These are phyloP conservation scores for Tenebrio molitor DNA, from an alignment of 1,140 invertebrate genomes.

Conservation along the genomic window DNA sequence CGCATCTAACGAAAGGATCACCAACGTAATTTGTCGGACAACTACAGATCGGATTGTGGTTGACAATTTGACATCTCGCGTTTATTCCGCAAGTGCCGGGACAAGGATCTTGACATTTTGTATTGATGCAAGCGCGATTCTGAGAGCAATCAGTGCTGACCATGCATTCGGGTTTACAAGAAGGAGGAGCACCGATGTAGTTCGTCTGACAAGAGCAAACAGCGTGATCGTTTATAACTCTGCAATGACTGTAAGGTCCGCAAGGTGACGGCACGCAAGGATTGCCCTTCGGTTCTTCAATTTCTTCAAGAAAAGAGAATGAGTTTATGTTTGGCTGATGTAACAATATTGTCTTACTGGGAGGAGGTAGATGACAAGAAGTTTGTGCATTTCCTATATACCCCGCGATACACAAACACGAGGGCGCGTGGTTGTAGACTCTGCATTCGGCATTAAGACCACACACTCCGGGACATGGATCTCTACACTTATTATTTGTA, in stretches of 20 bases:
- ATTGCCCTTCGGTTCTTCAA: slow-evolving; percentile 69
- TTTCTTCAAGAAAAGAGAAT: slow-evolving; percentile 63
- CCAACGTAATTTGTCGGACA: slow-evolving; percentile 77
- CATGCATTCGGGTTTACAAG: slow-evolving; percentile 82
- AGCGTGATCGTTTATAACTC: slow-evolving; percentile 74
- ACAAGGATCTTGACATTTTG: slow-evolving; percentile 84
- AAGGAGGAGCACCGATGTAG: slow-evolving; percentile 78
- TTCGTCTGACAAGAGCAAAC: slow-evolving; percentile 79
- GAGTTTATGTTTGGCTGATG: background rate
- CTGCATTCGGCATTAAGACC: slow-evolving; percentile 80
- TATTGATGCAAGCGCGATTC: slow-evolving; percentile 79
- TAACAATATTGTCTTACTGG: slow-evolving; percentile 69
- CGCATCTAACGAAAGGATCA: slow-evolving; percentile 81
- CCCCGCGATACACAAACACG: slow-evolving; percentile 78
- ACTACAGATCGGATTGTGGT: slow-evolving; percentile 83
- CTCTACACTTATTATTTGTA: slow-evolving; percentile 76
- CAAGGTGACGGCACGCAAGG: slow-evolving; percentile 79
- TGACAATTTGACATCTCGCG: slow-evolving; percentile 80
- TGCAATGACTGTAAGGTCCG: slow-evolving; percentile 80
- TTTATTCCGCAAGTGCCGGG: slow-evolving; percentile 80
- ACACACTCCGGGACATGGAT: slow-evolving; percentile 82
- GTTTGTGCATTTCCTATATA: slow-evolving; percentile 82
- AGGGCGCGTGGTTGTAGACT: slow-evolving; percentile 81
- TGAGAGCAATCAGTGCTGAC: slow-evolving; percentile 81
- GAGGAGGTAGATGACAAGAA: slow-evolving; percentile 70